These are phyloP conservation scores for Enteromius afrohamiltoni DNA, from an alignment of 2,797 vertebrate genomes.

Conservation along the genomic window DNA sequence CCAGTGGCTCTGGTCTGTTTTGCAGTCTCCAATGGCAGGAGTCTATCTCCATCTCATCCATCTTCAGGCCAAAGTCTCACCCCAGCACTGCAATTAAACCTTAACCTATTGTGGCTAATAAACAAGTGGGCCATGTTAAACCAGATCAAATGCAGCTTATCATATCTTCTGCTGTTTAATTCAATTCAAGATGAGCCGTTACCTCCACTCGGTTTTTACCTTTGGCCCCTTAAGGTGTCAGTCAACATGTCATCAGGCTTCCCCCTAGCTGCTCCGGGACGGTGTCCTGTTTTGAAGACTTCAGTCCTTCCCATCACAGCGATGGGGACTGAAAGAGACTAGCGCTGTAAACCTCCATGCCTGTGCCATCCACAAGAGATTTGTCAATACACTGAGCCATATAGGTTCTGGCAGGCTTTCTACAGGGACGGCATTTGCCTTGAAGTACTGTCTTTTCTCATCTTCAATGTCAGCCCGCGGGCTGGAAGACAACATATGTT, in stretches of 20 bases:
- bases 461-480: conserved; percentile 97
- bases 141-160: conserved; percentile 19
- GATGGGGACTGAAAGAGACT: conserved; percentile 48
- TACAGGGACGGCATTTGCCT: conserved; percentile 97
- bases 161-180: conserved; percentile 48
- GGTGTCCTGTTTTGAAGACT: conserved; percentile 47
- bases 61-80: conserved; percentile 69
- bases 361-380: conserved; percentile 89
- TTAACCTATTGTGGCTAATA: conserved; percentile 41
- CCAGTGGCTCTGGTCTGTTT: conserved; percentile 67
- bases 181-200: conserved; percentile 41
- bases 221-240: background rate
- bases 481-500: conserved; percentile 98
- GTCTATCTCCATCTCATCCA: conserved; percentile 76
- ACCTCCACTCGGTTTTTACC: background rate
- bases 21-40: conserved; percentile 73
- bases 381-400: conserved; percentile 90
- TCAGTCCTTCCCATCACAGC: conserved; percentile 50
- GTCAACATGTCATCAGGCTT: conserved; percentile 7
- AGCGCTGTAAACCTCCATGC: conserved; percentile 49
- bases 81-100: conserved; percentile 52
- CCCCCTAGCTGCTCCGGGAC: conserved; percentile 30
- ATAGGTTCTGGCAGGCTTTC: conserved; percentile 94
- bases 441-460: conserved; percentile 97
- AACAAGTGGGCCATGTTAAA: conserved; percentile 35